phyloP scores from a whole-genome alignment of 2,797 vertebrate genomes.

The Ficedula albicollis region DNA sequence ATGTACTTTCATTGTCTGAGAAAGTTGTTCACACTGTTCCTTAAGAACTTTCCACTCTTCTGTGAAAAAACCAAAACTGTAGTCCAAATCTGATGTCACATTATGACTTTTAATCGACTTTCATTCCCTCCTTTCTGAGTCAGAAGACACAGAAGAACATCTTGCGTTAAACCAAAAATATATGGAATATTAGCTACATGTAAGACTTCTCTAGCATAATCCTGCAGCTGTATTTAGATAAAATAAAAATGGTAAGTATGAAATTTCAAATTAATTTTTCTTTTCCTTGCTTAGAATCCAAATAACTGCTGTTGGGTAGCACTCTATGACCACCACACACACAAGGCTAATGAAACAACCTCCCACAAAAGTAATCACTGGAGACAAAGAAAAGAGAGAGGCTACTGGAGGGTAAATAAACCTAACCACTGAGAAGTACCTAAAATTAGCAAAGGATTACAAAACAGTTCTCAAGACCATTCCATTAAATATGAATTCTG shows the following conservation, averaged over 20 bases:
- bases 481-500: not conserved
- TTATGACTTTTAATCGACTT: not conserved
- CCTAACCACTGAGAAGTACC: not conserved
- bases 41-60: not conserved
- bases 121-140: constrained; percentile 7
- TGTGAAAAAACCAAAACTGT: not conserved
- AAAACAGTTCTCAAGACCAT: not conserved
- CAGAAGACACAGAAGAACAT: not conserved
- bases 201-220: not conserved
- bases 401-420: not conserved
- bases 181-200: not conserved
- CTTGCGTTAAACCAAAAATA: not conserved
- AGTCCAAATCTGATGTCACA: not conserved
- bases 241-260: not conserved
- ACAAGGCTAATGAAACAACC: not conserved
- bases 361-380: not conserved
- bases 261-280: not conserved
- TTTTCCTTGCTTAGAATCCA: not conserved
- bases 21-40: not conserved
- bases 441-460: not conserved
- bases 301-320: not conserved
- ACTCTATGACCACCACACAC: not conserved
- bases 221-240: not conserved
- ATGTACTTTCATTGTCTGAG: not conserved
- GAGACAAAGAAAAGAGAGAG: not conserved